Evolutionary conservation across 2,113 vertebrate species (phyloP).

Genomic region (Psophia crepitans): DNA sequence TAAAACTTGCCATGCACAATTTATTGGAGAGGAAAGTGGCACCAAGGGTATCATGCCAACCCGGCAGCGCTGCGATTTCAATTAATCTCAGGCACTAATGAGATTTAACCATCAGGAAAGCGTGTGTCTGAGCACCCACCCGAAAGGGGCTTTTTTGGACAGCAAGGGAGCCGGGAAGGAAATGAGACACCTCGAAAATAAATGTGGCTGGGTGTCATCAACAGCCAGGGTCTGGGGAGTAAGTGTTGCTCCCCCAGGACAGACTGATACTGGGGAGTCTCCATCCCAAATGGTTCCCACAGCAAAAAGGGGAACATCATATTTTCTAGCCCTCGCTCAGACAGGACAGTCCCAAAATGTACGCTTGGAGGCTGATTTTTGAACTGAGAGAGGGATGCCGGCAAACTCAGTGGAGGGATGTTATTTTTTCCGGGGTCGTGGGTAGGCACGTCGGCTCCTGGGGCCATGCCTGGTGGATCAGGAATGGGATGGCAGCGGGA

Average conservation of each 20-base stretch:
- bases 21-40: not conserved
- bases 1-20: not conserved
- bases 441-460: not conserved
- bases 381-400: not conserved
- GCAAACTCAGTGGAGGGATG: fast-evolving
- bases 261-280: fast-evolving
- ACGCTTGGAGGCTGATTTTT: not conserved
- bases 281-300: fast-evolving
- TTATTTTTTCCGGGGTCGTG: fast-evolving
- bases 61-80: not conserved
- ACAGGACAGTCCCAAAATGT: not conserved
- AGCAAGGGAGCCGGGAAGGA: not conserved
- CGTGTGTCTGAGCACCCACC: fast-evolving
- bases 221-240: fast-evolving
- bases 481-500: not conserved
- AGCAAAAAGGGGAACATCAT: not conserved
- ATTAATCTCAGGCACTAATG: not conserved
- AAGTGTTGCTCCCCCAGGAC: not conserved
- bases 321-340: not conserved
- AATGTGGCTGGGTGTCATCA: not conserved
- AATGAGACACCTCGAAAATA: not conserved
- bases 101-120: not conserved
- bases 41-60: not conserved
- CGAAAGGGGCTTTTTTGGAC: not conserved
- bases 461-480: fast-evolving